A percentile compares a stretch with the other conserved stretches of the same genome.
Evolutionary conservation across 2,113 vertebrate species (phyloP).

Genomic region (Sinocyclocheilus anshuiensis): DNA sequence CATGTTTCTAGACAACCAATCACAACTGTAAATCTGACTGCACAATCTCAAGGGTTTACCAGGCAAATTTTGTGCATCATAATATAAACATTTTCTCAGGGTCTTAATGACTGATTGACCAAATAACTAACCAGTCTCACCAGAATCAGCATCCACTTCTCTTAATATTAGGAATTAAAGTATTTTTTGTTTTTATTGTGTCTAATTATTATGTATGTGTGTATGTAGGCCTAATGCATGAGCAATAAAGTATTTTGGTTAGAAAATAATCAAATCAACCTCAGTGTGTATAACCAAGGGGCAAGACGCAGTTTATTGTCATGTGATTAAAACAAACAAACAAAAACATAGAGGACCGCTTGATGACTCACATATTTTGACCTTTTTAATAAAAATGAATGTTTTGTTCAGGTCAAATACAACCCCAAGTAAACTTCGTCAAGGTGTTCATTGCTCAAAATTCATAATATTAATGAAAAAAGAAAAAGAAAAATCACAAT

Average conservation of each 20-base stretch:
- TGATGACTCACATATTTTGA: neutral
- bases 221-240: no score
- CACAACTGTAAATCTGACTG: constrained; percentile 18
- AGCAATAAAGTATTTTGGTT: neutral
- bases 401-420: neutral
- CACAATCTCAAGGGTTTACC: neutral
- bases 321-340: neutral
- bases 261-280: neutral
- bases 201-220: no score
- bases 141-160: neutral
- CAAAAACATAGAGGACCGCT: neutral
- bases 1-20: constrained; percentile 38
- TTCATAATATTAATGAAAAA: neutral
- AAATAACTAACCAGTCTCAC: neutral
- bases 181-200: no score
- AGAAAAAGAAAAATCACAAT: neutral
- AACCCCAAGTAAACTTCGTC: neutral
- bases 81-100: neutral
- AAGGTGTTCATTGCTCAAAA: neutral
- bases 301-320: neutral
- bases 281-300: neutral
- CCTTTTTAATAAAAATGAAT: neutral
- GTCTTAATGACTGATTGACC: neutral
- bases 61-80: neutral
- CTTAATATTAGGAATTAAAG: neutral